A percentile compares a stretch with the other conserved stretches of the same genome.
phyloP scores from a whole-genome alignment of 2,888 invertebrate species.

The Alcis repandata region DNA sequence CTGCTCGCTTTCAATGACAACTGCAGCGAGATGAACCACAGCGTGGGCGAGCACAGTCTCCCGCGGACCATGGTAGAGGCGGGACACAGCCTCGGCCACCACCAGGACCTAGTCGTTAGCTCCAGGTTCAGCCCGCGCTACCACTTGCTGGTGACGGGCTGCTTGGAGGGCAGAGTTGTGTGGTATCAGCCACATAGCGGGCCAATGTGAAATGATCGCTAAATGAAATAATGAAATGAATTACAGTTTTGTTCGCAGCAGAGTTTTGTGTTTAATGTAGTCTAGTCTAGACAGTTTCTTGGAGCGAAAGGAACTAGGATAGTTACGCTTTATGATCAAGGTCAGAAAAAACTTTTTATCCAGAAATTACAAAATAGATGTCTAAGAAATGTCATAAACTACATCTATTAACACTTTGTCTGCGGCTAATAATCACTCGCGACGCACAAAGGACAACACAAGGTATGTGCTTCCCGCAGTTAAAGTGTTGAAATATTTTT shows the following conservation, averaged over 20 bases:
- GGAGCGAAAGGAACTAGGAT: no score
- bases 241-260: conserved; percentile 23
- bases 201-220: conserved; percentile 49
- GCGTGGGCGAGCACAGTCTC: conserved; percentile 62
- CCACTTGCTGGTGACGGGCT: conserved; percentile 95
- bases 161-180: conserved; percentile 94
- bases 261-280: conserved; percentile 18
- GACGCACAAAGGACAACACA: no score
- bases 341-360: no score
- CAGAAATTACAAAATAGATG: no score
- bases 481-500: no score
- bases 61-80: conserved; percentile 83
- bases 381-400: no score
- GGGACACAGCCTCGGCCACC: conserved; percentile 88
- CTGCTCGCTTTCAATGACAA: conserved; percentile 92
- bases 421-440: no score
- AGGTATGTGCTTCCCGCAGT: no score
- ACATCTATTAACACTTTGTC: no score
- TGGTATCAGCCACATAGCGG: conserved; percentile 93
- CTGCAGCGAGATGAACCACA: conserved; percentile 92
- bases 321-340: no score
- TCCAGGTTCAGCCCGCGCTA: conserved; percentile 96
- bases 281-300: no score
- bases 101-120: conserved; percentile 94
- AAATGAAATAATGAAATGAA: conserved; percentile 2